Percentiles rank a stretch among this genome's conserved stretches.
Conservation (phyloP, 2,888 invertebrate genomes). For the Griposia aprilina region DNA sequence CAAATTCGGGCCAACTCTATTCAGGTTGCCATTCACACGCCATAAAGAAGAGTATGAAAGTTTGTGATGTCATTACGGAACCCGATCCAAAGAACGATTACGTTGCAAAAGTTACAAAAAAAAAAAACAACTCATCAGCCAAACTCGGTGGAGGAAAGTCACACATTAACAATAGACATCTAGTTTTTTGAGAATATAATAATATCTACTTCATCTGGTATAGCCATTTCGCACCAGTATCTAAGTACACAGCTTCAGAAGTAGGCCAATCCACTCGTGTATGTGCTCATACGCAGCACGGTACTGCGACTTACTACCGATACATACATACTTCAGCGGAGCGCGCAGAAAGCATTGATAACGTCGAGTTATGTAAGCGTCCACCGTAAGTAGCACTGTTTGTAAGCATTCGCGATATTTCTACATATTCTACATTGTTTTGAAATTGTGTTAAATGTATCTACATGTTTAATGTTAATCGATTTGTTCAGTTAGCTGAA, state of each 20-base stretch:
- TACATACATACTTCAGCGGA: constrained; percentile 8
- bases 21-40: neutral
- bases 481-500: neutral
- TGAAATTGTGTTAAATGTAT: no score
- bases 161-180: neutral
- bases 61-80: neutral
- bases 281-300: neutral
- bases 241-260: constrained; percentile 14
- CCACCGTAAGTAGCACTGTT: constrained; percentile 22
- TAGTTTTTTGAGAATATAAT: neutral
- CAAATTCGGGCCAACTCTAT: neutral
- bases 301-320: constrained; percentile 11
- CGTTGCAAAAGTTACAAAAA: no score
- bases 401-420: neutral
- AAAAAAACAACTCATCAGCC: neutral
- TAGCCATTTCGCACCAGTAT: neutral
- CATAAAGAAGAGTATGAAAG: neutral
- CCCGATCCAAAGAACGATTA: neutral
- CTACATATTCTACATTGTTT: neutral
- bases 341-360: constrained; percentile 23
- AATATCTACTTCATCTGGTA: neutral
- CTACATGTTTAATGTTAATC: neutral
- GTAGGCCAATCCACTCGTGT: constrained; percentile 23
- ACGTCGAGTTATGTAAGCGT: constrained; percentile 13
- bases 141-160: neutral